Conservation (phyloP, 1,140 invertebrate species). For the Pogonomyrmex californicus region DNA sequence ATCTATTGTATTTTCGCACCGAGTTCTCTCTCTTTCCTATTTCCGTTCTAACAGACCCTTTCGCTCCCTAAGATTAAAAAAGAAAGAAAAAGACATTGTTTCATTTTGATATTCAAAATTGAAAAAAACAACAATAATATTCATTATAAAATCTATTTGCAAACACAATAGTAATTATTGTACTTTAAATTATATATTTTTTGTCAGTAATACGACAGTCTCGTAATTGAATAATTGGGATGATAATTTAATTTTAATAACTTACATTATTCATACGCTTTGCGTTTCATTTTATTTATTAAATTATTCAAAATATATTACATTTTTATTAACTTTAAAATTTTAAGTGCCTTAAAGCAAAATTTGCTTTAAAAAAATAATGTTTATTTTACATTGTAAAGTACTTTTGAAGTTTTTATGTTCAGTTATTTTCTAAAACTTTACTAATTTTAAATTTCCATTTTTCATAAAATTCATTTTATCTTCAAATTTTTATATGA, state of each 20-base stretch:
- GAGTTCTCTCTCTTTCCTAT: not conserved
- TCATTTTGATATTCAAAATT: not conserved
- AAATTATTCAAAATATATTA: slow-evolving; percentile 7
- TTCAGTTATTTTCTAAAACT: not conserved
- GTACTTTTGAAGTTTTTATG: not conserved
- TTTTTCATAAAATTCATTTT: not conserved
- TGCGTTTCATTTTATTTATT: not conserved
- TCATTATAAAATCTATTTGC: not conserved
- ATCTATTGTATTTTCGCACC: slow-evolving; percentile 42
- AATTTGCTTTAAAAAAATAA: not conserved
- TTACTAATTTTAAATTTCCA: slow-evolving; percentile 13
- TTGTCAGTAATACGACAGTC: too few species aligned
- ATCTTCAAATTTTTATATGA: not conserved
- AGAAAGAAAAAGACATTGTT: slow-evolving; percentile 22
- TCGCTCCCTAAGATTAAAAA: slow-evolving; percentile 2
- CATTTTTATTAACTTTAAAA: not conserved
- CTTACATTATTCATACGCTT: not conserved
- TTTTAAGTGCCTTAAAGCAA: not conserved
- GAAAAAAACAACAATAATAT: slow-evolving; percentile 46
- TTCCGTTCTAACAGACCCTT: not conserved
- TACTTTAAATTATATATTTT: too few species aligned
- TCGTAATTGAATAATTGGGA: not conserved
- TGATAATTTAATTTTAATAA: not conserved
- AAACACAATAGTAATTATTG: not conserved
- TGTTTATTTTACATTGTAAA: not conserved